These are phyloP conservation scores for Cryptotis parvus DNA, from an alignment of 2,113 vertebrate species.

Conservation along the genomic window DNA sequence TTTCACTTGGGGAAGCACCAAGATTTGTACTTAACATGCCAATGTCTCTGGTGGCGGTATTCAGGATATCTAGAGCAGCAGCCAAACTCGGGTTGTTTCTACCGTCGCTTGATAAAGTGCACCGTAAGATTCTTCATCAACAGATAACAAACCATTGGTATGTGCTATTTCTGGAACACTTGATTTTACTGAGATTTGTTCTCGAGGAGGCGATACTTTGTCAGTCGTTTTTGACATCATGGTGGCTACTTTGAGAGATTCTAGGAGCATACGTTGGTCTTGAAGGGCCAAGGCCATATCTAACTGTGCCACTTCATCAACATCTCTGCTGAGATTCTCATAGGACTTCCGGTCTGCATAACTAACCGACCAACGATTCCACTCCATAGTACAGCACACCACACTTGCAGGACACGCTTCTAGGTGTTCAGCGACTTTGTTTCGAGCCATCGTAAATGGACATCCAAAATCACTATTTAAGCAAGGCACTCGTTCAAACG, in stretches of 20 bases:
- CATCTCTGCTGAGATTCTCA: conserved; percentile 94
- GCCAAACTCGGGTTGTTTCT: conserved; percentile 96
- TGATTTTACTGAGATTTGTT: conserved; percentile 88
- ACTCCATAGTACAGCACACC: conserved; percentile 99
- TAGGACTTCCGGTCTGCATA: conserved; percentile 96
- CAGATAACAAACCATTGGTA: conserved; percentile 91
- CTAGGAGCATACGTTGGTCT: conserved; percentile 96
- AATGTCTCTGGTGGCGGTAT: conserved; percentile 92
- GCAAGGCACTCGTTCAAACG: conserved; percentile 95
- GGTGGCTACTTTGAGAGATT: conserved; percentile 96
- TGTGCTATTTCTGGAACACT: conserved; percentile 88
- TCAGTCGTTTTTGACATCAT: conserved; percentile 92
- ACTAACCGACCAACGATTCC: conserved; percentile 98
- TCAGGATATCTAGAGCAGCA: conserved; percentile 94
- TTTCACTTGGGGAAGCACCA: conserved; percentile 84
- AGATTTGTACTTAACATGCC: conserved; percentile 90
- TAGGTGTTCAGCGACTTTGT: conserved; percentile 95
- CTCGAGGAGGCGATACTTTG: conserved; percentile 84
- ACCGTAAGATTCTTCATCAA: conserved; percentile 93
- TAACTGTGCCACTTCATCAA: conserved; percentile 95
- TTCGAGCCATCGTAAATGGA: conserved; percentile 92
- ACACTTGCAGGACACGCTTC: conserved; percentile 96
- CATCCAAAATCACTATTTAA: conserved; percentile 96
- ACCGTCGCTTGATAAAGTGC: conserved; percentile 96
- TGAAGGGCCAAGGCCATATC: conserved; percentile 98